Conservation (phyloP, 35 echinoderm and acorn worm genomes). For the Apostichopus californicus region DNA sequence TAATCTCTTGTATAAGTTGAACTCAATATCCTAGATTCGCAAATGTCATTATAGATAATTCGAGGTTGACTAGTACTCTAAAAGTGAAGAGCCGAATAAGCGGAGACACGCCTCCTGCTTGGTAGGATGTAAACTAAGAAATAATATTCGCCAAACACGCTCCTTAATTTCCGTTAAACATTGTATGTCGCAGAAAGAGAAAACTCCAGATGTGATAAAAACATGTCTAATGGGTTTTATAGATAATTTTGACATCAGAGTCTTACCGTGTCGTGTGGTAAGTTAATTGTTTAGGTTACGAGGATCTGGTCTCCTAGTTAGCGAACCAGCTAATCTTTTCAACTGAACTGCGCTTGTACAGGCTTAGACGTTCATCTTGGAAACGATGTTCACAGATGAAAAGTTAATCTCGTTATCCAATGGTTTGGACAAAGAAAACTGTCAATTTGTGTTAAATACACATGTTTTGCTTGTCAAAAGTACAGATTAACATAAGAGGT, state of each 20-base stretch:
- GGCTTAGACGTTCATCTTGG: slow-evolving; percentile 6
- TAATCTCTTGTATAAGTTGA: neutral
- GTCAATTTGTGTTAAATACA: slow-evolving; percentile 59
- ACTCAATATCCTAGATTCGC: neutral
- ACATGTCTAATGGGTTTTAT: slow-evolving; percentile 12
- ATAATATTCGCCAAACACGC: slow-evolving; percentile 17
- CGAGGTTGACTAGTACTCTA: slow-evolving; percentile 32
- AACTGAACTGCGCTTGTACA: slow-evolving; percentile 29
- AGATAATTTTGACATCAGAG: neutral
- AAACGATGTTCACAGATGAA: slow-evolving; percentile 48
- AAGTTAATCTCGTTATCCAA: slow-evolving; percentile 49
- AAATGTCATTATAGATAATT: neutral
- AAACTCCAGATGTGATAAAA: slow-evolving; percentile 24
- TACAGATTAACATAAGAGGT: slow-evolving; percentile 49
- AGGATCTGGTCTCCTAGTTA: slow-evolving; percentile 19
- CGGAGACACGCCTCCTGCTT: slow-evolving; percentile 31
- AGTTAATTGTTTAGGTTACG: slow-evolving; percentile 20
- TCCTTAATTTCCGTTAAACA: slow-evolving; percentile 47
- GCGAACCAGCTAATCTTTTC: slow-evolving; percentile 33
- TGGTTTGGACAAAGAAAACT: slow-evolving; percentile 52
- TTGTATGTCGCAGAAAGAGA: slow-evolving; percentile 39
- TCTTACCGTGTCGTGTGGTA: neutral
- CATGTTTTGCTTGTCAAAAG: slow-evolving; percentile 54
- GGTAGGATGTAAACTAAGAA: neutral
- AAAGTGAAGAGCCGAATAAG: neutral